Evolutionary conservation across 2,888 invertebrate species (phyloP).

Genomic region (Callosobruchus maculatus): DNA sequence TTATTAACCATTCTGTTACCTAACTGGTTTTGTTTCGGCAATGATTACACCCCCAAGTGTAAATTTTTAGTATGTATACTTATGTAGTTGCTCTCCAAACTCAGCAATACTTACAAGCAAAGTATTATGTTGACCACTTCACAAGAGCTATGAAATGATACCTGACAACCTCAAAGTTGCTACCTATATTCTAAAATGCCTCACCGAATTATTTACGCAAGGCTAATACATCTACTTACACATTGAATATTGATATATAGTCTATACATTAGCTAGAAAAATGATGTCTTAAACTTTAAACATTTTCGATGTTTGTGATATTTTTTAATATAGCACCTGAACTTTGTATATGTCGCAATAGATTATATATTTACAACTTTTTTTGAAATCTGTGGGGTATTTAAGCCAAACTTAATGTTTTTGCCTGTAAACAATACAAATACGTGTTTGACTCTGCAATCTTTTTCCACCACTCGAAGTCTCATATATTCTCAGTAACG

Average conservation of each 20-base stretch:
- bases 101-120: too few relatives aligned
- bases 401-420: neutral
- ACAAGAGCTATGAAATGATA: neutral
- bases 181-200: neutral
- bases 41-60: too few relatives aligned
- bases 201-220: neutral
- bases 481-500: too few relatives aligned
- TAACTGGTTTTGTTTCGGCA: too few relatives aligned
- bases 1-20: too few relatives aligned
- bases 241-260: neutral
- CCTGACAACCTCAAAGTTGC: neutral
- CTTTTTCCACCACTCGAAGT: too few relatives aligned
- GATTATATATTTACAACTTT: too few relatives aligned
- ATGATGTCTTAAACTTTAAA: neutral
- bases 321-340: neutral
- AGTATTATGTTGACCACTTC: too few relatives aligned
- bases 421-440: too few relatives aligned
- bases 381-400: neutral
- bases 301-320: neutral
- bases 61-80: too few relatives aligned
- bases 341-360: neutral
- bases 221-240: neutral
- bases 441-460: too few relatives aligned
- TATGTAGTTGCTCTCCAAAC: too few relatives aligned
- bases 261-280: neutral